A percentile compares a stretch with the other conserved stretches of the same genome.
These are phyloP conservation scores for Engystomops pustulosus DNA, from an alignment of 2,113 vertebrate genomes.

Conservation along the genomic window DNA sequence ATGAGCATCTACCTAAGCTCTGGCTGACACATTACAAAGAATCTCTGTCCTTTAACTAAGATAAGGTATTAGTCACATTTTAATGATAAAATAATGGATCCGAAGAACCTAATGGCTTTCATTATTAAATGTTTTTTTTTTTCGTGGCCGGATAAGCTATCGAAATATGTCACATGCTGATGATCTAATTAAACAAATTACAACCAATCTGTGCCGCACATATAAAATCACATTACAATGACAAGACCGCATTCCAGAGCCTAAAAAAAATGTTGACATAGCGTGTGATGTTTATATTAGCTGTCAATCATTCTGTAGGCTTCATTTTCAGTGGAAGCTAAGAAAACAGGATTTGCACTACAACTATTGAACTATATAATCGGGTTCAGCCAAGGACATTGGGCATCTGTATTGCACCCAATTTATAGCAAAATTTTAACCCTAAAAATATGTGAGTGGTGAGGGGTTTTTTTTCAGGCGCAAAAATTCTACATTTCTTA, in stretches of 20 bases:
- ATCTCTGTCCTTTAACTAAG: too few species aligned
- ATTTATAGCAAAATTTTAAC: neutral
- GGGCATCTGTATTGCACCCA: neutral
- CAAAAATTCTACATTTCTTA: too few species aligned
- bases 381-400: neutral
- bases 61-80: too few species aligned
- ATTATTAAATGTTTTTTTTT: too few species aligned
- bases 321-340: neutral
- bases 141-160: neutral
- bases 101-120: too few species aligned
- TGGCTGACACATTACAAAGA: too few species aligned
- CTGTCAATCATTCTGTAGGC: constrained; percentile 14
- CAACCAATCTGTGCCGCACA: neutral
- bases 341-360: constrained; percentile 8
- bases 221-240: constrained; percentile 2
- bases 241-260: neutral
- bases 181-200: constrained; percentile 14
- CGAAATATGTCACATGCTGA: neutral
- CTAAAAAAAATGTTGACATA: constrained; percentile 7
- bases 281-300: constrained; percentile 15
- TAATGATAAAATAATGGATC: too few species aligned
- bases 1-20: too few species aligned
- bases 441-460: too few species aligned
- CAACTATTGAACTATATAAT: neutral
- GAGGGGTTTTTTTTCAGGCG: too few species aligned